Conservation (phyloP, 2,888 invertebrate genomes). For the Hyposoter didymator region DNA sequence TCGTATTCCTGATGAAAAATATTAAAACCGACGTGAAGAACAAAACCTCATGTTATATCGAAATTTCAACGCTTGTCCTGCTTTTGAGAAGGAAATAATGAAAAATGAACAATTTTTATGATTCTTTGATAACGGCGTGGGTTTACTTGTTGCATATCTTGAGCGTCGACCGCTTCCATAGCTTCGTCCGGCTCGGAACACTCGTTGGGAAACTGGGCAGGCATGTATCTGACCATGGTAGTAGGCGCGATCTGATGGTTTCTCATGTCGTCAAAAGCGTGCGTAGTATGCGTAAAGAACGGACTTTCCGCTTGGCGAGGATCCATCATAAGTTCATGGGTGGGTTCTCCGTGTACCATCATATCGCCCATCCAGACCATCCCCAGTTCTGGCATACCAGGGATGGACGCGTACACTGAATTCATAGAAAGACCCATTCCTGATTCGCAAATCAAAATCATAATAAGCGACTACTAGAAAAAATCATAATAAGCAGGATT, state of each 20-base stretch:
- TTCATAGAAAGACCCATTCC: constrained; percentile 80
- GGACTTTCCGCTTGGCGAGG: constrained; percentile 82
- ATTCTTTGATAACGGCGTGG: neutral
- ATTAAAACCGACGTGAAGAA: neutral
- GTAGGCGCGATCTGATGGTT: constrained; percentile 82
- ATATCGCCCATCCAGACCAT: constrained; percentile 89
- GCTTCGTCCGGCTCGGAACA: constrained; percentile 83
- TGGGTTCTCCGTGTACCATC: constrained; percentile 82
- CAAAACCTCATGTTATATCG: neutral
- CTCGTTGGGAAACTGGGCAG: constrained; percentile 80
- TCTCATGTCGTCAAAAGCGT: constrained; percentile 81
- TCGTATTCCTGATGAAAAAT: constrained; percentile 77
- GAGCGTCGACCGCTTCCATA: constrained; percentile 80
- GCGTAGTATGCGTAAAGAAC: constrained; percentile 80
- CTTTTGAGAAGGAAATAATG: neutral
- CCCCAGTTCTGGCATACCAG: constrained; percentile 86
- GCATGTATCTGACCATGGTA: constrained; percentile 82
- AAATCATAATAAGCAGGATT: constrained; percentile 30
- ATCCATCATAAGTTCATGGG: constrained; percentile 83
- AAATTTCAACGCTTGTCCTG: neutral
- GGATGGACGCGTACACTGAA: constrained; percentile 84
- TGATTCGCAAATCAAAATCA: constrained; percentile 72
- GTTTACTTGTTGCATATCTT: constrained; percentile 80
- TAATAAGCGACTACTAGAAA: constrained; percentile 57
- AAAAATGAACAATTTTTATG: neutral